A percentile compares a stretch with the other conserved stretches of the same genome.
Conservation (phyloP, 2,113 vertebrate species). For the human region DNA sequence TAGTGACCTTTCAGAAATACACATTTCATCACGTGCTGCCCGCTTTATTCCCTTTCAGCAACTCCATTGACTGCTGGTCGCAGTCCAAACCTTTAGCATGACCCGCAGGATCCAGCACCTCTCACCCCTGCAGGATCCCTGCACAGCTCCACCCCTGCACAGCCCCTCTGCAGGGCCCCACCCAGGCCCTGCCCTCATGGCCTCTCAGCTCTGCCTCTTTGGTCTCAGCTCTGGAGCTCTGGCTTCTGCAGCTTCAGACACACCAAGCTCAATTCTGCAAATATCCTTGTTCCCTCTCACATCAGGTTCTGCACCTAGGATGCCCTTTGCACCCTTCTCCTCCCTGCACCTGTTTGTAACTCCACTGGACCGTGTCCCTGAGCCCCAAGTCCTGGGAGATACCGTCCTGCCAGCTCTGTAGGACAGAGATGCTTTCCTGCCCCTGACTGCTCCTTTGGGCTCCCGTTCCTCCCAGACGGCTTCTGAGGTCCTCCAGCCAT, state of each 20-base stretch:
- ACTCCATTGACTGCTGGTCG: neutral
- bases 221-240: neutral
- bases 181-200: neutral
- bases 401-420: neutral
- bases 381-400: neutral
- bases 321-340: fast-evolving
- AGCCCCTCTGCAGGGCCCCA: no score
- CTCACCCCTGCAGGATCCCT: neutral
- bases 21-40: fast-evolving
- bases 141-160: fast-evolving
- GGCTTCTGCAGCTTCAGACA: fast-evolving
- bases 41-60: neutral
- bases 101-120: no score
- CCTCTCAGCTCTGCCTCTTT: no score
- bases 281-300: fast-evolving
- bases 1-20: neutral
- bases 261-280: no score
- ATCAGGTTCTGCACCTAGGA: neutral
- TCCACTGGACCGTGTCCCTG: neutral
- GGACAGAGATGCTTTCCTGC: no score
- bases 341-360: neutral
- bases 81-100: fast-evolving
- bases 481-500: neutral
- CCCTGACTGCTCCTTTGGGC: neutral
- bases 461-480: fast-evolving